Evolutionary conservation across 2,113 vertebrate species (phyloP), one percentile per base, ranked within the genome.

Genomic region (Dicaeum eximium): DNA sequence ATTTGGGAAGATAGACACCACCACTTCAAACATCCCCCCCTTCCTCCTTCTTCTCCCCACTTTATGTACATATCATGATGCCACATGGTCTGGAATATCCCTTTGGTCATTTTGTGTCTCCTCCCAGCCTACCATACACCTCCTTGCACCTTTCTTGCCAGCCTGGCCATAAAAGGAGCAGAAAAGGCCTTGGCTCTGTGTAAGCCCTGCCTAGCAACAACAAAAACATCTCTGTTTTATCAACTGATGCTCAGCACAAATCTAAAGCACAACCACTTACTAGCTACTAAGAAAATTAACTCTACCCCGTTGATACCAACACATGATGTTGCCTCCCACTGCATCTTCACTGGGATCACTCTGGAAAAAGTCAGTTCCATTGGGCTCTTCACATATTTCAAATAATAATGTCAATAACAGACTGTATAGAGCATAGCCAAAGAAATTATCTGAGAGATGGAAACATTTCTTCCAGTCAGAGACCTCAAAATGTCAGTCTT

Each of bases 11-110:
- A 50, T 21, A 51, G 50, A 51, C 4, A 27, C 4, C 18, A 33
- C 19, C 17, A 27, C 17, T 58, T 7, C 17, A 51, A 58, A 37
- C 4, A 9, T 33, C 2, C 18, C 7, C 7, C 6, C 8, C 2
- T 19, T 66, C 33, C 13, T 66, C 22, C 31, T 50, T 7, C 16
- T 42, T 67, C 11, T 25, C 11, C 4, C 5, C 25, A 37, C 18
- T 44, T 42, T 8, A 22, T 22, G 8, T 20, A 44, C 0, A 0
- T 21, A 44, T 21, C 21, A 22, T 50, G 44, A 50, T 50, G 16
- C 25, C 21, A 18, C 6, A 17, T 22, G 37, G 7, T 75, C 9
- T 66, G 25, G 31, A 37, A 44, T 51, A 31, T 12, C 15, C 65
- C 53, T 11, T 69, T 2, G 1, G 21, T 58, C 61, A 58, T 6